Evolutionary conservation across 2,797 vertebrate species (phyloP), one percentile per base, ranked within the genome.

Genomic region (Clamator glandarius): DNA sequence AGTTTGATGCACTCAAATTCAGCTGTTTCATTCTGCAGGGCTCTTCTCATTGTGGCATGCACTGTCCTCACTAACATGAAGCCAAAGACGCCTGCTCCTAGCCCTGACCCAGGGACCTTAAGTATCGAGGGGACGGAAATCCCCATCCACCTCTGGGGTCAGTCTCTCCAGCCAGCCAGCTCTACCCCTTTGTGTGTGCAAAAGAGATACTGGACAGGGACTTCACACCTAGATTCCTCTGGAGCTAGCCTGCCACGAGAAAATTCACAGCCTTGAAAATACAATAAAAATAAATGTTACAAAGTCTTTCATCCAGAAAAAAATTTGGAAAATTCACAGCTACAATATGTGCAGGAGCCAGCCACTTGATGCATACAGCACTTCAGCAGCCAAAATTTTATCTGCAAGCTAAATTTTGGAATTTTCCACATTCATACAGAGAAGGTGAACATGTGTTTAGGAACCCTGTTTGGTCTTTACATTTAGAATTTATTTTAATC

Each of bases 81-180:
- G 20, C 46, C 20, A 23, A 46, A 46, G 8, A 11, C 9, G 19
- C 8, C 63, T 64, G 31, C 29, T 69, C 29, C 39, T 42, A 83
- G 42, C 12, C 46, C 63, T 57, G 31, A 28, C 12, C 21, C 10
- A 18, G 19, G 33, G 36, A 44, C 20, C 41, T 51, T 26, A 55
- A 84, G 5, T 8, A 5, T 11, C 29, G 13, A 57, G 33, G 15
- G 26, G 6, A 42, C 1, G 0, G 2, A 24, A 24, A 14, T 33
- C 61, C 21, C 51, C 55, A 51, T 36, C 31, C n/a, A 39, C 6
- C 4, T 8, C 61, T 31, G 19, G 29, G 23, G 41, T 63, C 77
- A 81, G 2, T 16, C 9, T 39, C 69, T 33, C n/a, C 74, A 12
- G 11, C n/a, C 17, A 19, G 4, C 10, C 36, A 76, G 20, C 25